Evolutionary conservation across 2,113 vertebrate genomes (phyloP), one percentile per base, ranked within the genome.

Genomic region (Perognathus longimembris): DNA sequence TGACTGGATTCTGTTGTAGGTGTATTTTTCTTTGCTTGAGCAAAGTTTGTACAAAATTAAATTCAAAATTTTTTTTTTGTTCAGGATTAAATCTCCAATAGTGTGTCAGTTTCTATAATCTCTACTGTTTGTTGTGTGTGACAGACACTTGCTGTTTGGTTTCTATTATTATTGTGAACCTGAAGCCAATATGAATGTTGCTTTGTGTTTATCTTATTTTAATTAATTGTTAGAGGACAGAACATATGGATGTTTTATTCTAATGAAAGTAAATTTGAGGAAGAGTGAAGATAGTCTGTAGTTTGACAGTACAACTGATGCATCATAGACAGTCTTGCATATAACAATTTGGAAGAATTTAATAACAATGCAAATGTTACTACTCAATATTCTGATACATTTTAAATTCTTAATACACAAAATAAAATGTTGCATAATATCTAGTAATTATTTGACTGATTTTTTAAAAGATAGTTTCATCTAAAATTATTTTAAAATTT

Each of bases 351-450:
- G 0, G 18, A 87, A 94, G 89, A 45, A 12, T 76, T 90, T 80
- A 50, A 96, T 95, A 92, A 91, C 57, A 82, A 63, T 89, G 76
- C 40, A 95, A 94, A 28, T 0, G 91, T 87, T 76, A 74, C 1
- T 7, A 8, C 73, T 69, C 4, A 73, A n/a, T 79, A 50, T 40
- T 75, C 28, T 78, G 45, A 67, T 36, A 32, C 3, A 2, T 34
- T 61, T 84, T 15, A 24, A 42, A 66, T 61, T 6, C 4, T 1
- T 76, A 34, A 42, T 32, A 32, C 7, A 66, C 36, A 28, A 73
- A 89, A 69, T 2, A 1, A 1, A 76, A 24, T 34, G 28, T 20
- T 66, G 10, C 0, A 6, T 24, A 36, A 75, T 50, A 8, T 18
- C 28, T 57, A 64, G 10, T n/a, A 32, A 54, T 67, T 30, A 75